Base-by-base conservation (phyloP, 2,888 invertebrate species). In the Malachius bipustulatus region DNA sequence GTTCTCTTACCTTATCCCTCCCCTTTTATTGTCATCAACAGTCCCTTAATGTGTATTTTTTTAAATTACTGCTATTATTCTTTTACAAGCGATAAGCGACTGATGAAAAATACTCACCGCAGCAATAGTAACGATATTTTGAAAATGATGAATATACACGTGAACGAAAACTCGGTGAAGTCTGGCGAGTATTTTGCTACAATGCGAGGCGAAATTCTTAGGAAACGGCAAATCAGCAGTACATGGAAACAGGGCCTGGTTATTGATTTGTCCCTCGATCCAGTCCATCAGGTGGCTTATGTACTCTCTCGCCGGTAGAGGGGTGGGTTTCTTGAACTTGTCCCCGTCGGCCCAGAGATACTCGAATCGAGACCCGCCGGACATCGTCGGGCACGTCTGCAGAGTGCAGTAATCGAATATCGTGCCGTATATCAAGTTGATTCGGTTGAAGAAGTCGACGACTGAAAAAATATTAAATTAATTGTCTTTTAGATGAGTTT, bases 91-190 rank as follows among this genome's bases (percentile, higher is more conserved):
- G n/a, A n/a, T n/a, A n/a, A n/a, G n/a, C n/a, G n/a, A n/a, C n/a
- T n/a, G n/a, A n/a, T 19, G 14, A 12, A 16, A 14, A 13, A 16
- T 49, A 71, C 79, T 75, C 67, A 88, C 87, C 19, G 89, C 89
- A 47, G 87, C 83, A 50, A 90, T 82, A 29, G 80, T 75, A 14
- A 85, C 80, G 41, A 91, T 72, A 50, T 85, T 73, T 57, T 91
- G 89, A 60, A 91, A 93, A 60, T 91, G 91, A 63, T 91, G 90
- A 44, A 91, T 91, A 57, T 91, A 91, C 28, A 90, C 88, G 60
- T 91, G 90, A 1, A 91, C 90, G 61, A 91, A 91, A 3, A 91
- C 88, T 46, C 90, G 69, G 62, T 88, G 90, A 28, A 91, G 64
- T 32, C 90, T 69, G 0, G 89, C 88, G 47, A 91, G 62, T 44